These are phyloP conservation scores for Helicoverpa zea DNA, from an alignment of 1,140 invertebrate species.

Conservation along the genomic window DNA sequence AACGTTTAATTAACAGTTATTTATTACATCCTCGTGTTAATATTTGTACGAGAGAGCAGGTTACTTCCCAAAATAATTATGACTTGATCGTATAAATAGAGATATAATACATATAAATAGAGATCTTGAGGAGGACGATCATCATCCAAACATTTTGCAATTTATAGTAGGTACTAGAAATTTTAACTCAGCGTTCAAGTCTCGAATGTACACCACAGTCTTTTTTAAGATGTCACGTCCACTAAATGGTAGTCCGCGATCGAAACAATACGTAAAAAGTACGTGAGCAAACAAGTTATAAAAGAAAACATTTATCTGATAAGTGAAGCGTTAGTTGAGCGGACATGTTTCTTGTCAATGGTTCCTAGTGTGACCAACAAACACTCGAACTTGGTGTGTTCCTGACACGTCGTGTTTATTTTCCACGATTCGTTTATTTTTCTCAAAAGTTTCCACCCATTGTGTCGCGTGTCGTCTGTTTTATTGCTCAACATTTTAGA, in stretches of 20 bases:
- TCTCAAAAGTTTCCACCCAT: constrained; percentile 66
- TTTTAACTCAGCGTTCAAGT: neutral
- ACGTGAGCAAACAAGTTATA: constrained; percentile 33
- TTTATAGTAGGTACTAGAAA: neutral
- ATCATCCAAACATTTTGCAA: too few relatives aligned
- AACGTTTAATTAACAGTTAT: neutral
- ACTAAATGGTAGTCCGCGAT: neutral
- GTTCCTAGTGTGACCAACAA: constrained; percentile 48
- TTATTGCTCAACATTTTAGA: constrained; percentile 23
- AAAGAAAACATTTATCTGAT: constrained; percentile 41
- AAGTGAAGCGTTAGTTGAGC: constrained; percentile 21
- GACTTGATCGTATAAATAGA: too few relatives aligned
- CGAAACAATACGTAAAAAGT: constrained; percentile 19
- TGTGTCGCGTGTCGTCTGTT: constrained; percentile 59
- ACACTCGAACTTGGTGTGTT: constrained; percentile 64
- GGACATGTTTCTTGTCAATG: constrained; percentile 37
- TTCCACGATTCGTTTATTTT: constrained; percentile 57
- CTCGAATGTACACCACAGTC: neutral
- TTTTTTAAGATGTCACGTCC: constrained; percentile 6
- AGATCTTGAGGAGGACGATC: too few relatives aligned
- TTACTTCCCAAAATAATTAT: too few relatives aligned
- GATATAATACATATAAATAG: too few relatives aligned
- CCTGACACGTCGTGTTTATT: constrained; percentile 61
- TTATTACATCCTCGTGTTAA: neutral
- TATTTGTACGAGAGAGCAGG: neutral